Evolutionary conservation across 2,797 vertebrate species (phyloP).

Genomic region (Caiman crocodilus): DNA sequence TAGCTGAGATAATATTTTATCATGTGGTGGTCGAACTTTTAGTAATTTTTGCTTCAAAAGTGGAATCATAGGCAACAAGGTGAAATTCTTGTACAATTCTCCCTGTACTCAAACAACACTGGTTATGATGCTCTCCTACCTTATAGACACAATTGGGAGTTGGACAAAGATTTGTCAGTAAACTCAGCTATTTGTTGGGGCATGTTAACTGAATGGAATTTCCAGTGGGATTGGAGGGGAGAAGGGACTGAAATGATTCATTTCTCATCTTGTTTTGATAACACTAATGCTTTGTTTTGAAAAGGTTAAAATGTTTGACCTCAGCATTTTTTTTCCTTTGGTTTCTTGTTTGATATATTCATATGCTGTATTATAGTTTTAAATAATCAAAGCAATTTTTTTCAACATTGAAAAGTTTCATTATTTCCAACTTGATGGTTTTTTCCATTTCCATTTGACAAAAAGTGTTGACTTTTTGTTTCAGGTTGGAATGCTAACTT

Average conservation of each 20-base stretch:
- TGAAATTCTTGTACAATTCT: background rate
- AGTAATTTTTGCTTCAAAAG: background rate
- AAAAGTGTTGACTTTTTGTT: no score
- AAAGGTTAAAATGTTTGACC: background rate
- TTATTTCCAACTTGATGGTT: constrained; percentile 5
- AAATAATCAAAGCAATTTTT: background rate
- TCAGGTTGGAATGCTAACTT: constrained; percentile 59
- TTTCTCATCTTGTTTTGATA: background rate
- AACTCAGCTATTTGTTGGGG: background rate
- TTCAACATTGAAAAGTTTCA: constrained; percentile 21
- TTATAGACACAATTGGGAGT: background rate
- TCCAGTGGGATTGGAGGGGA: no score
- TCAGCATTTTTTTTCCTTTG: constrained; percentile 3
- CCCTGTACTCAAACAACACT: background rate
- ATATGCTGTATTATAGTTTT: background rate
- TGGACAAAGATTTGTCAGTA: background rate
- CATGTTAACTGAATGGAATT: rapidly evolving
- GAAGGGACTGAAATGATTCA: background rate
- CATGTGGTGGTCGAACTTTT: background rate
- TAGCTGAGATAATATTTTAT: background rate
- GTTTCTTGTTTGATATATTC: constrained; percentile 19
- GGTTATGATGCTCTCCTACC: background rate
- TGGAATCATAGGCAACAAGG: background rate
- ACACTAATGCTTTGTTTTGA: background rate
- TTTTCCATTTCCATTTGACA: background rate